Evolutionary conservation across 2,888 invertebrate genomes (phyloP).

Genomic region (Phyllotreta cruciferae): DNA sequence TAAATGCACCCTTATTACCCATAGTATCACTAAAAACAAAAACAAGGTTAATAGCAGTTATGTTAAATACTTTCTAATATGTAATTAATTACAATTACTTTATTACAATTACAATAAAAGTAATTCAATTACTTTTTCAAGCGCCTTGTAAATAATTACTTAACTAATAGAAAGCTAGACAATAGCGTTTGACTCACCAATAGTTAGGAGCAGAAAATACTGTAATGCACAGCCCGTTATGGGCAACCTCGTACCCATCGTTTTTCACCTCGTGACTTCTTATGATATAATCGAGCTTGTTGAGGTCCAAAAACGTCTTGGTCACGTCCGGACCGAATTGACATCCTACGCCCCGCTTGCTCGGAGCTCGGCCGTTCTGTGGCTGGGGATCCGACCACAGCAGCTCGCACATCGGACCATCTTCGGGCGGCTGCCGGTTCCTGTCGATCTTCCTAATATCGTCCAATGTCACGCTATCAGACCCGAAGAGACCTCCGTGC

Average conservation of each 20-base stretch:
- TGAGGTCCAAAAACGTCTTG: slow-evolving; percentile 79
- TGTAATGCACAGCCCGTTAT: slow-evolving; percentile 95
- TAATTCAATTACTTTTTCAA: too few relatives aligned
- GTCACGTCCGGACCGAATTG: slow-evolving; percentile 99
- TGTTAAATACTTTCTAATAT: background rate
- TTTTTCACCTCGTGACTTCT: slow-evolving; percentile 98
- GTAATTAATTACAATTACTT: too few relatives aligned
- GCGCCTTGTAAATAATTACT: too few relatives aligned
- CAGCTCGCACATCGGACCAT: slow-evolving; percentile 96
- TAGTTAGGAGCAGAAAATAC: slow-evolving; percentile 99
- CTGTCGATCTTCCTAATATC: slow-evolving; percentile 89
- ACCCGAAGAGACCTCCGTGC: slow-evolving; percentile 98
- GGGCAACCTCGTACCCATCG: slow-evolving; percentile 94
- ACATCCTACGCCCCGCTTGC: slow-evolving; percentile 96
- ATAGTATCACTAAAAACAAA: slow-evolving; percentile 87
- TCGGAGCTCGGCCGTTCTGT: slow-evolving; percentile 85
- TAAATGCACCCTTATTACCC: slow-evolving; percentile 98
- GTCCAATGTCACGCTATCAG: slow-evolving; percentile 90
- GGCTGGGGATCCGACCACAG: slow-evolving; percentile 99
- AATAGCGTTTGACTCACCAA: slow-evolving; percentile 70
- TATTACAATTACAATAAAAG: too few relatives aligned
- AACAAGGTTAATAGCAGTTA: slow-evolving; percentile 11
- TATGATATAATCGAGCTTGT: slow-evolving; percentile 92
- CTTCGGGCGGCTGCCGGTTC: slow-evolving; percentile 96
- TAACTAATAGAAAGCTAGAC: too few relatives aligned